Percentiles rank a stretch among this genome's conserved stretches.
phyloP scores from a whole-genome alignment of 1,140 invertebrate genomes.

The Drosophila asahinai region DNA sequence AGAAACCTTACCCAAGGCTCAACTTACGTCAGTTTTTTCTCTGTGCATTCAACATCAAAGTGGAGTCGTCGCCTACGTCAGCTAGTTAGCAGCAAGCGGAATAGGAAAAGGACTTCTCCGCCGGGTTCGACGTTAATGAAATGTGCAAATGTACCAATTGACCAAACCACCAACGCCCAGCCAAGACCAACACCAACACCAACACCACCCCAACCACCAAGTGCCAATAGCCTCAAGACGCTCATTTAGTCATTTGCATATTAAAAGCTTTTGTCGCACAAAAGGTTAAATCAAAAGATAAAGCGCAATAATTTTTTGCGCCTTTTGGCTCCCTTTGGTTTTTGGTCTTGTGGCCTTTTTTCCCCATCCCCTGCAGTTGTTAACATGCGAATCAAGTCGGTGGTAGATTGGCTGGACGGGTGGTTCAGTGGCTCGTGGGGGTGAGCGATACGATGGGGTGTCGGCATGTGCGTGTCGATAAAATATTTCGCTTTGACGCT shows the following conservation, averaged over 20 bases:
- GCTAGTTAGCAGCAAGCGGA: slow-evolving; percentile 59
- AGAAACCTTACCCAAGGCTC: background rate
- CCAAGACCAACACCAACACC: background rate
- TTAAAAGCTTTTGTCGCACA: slow-evolving; percentile 82
- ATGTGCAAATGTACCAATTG: slow-evolving; percentile 82
- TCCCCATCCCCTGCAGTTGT: slow-evolving; percentile 46
- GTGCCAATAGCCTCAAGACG: slow-evolving; percentile 56
- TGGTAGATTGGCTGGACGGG: slow-evolving; percentile 24
- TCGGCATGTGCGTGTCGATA: slow-evolving; percentile 75
- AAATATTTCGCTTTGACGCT: slow-evolving; percentile 80
- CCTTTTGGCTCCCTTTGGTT: slow-evolving; percentile 38
- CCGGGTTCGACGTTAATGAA: slow-evolving; percentile 71
- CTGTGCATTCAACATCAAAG: slow-evolving; percentile 64
- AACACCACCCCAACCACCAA: background rate
- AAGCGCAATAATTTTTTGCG: slow-evolving; percentile 69
- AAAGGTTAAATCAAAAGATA: slow-evolving; percentile 75
- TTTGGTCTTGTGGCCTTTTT: slow-evolving; percentile 17
- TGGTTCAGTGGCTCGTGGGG: background rate
- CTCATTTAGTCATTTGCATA: slow-evolving; percentile 82
- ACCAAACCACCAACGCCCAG: slow-evolving; percentile 63
- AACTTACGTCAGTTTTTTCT: background rate
- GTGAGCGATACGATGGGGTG: slow-evolving; percentile 21
- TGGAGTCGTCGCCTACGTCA: slow-evolving; percentile 62
- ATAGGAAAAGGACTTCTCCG: slow-evolving; percentile 26
- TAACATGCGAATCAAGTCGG: slow-evolving; percentile 70